phyloP scores from a whole-genome alignment of 2,113 vertebrate species.

The Pontoporia blainvillei region DNA sequence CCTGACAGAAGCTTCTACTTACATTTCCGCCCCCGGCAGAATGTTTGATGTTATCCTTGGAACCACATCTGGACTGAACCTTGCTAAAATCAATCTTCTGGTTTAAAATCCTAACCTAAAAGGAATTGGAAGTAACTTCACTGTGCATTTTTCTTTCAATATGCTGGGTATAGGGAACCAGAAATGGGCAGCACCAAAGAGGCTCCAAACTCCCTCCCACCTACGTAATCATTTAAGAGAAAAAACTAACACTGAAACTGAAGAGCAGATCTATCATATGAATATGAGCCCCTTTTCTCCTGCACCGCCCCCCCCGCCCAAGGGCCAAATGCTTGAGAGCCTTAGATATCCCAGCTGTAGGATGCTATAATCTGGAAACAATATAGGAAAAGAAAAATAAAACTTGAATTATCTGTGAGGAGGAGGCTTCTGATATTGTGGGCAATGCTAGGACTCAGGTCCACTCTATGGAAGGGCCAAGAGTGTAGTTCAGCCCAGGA shows the following conservation, averaged over 20 bases:
- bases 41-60: conserved; percentile 95
- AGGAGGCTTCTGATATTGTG: neutral
- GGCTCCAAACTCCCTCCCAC: neutral
- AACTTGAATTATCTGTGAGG: neutral
- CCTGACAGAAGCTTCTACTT: conserved; percentile 82
- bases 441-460: neutral
- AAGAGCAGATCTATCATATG: neutral
- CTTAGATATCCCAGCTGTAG: neutral
- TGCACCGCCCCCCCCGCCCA: neutral
- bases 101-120: conserved; percentile 97
- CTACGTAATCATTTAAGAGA: neutral
- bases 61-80: conserved; percentile 90
- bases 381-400: neutral
- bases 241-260: neutral
- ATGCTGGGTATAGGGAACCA: neutral
- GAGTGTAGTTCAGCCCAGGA: neutral
- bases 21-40: conserved; percentile 90
- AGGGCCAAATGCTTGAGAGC: neutral
- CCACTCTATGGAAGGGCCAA: neutral
- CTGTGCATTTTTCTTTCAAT: conserved; percentile 38
- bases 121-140: conserved; percentile 85
- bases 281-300: neutral
- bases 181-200: neutral
- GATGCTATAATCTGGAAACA: neutral
- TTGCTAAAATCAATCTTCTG: conserved; percentile 94